Percentiles rank a stretch among this genome's conserved stretches.
Evolutionary conservation across 1,140 invertebrate species (phyloP).

Genomic region (Tetragonula clypearis): DNA sequence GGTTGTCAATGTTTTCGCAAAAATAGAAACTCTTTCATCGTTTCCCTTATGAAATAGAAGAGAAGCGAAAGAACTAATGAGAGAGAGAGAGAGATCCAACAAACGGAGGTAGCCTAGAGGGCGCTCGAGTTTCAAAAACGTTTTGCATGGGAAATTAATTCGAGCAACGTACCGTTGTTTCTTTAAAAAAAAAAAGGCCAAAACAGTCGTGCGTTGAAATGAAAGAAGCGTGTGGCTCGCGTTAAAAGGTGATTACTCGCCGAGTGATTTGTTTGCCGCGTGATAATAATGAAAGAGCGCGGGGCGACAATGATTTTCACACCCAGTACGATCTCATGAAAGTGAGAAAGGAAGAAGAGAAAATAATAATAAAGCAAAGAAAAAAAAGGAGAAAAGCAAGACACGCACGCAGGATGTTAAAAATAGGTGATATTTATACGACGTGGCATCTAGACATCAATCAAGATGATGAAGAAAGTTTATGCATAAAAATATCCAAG

Average conservation of each 20-base stretch:
- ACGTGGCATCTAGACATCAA: neutral
- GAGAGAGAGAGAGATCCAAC: neutral
- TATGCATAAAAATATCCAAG: neutral
- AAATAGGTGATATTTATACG: neutral
- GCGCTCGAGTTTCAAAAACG: neutral
- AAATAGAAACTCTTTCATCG: too few species aligned
- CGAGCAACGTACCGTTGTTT: neutral
- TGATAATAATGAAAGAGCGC: constrained; percentile 17
- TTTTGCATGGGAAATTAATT: constrained; percentile 22
- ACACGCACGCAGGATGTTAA: too few species aligned
- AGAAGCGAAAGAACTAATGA: neutral
- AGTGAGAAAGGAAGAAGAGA: too few species aligned
- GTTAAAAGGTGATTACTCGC: constrained; percentile 28
- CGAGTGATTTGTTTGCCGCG: neutral
- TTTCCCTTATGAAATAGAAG: neutral
- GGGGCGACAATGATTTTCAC: neutral
- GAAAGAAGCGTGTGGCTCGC: neutral
- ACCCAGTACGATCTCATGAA: neutral
- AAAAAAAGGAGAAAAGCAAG: neutral
- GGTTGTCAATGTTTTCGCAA: too few species aligned
- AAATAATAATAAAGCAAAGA: too few species aligned
- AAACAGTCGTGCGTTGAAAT: neutral
- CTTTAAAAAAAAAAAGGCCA: neutral
- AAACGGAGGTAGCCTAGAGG: neutral
- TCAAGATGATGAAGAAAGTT: neutral